phyloP scores from a whole-genome alignment of 2,888 invertebrate genomes.

The Drosophila basisetae region DNA sequence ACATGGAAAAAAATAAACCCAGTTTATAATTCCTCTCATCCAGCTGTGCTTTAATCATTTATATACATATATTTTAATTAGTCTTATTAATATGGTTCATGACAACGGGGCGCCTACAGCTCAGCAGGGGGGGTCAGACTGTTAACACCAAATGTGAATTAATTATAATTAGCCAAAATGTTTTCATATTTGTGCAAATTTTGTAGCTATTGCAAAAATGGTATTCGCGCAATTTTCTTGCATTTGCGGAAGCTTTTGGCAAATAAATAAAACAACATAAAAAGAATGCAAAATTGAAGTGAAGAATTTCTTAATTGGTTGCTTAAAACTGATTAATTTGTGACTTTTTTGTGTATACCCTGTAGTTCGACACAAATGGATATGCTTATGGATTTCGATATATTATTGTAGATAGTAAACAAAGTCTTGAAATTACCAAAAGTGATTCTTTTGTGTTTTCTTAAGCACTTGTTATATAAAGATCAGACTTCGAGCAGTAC shows the following conservation, averaged over 20 bases:
- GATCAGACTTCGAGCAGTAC: background rate
- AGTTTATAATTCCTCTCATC: constrained; percentile 12
- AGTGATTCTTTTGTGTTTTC: background rate
- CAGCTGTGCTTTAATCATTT: constrained; percentile 45
- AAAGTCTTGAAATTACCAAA: background rate
- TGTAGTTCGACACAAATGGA: background rate
- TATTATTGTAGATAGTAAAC: background rate
- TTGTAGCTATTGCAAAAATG: constrained; percentile 14
- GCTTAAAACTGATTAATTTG: background rate
- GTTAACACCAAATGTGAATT: constrained; percentile 41
- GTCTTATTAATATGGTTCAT: constrained; percentile 51
- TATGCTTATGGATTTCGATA: background rate
- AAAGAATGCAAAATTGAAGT: background rate
- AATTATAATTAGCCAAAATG: constrained; percentile 38
- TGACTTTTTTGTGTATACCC: background rate
- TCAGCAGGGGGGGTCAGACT: constrained; percentile 28
- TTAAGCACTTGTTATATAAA: background rate
- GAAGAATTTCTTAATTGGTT: constrained; percentile 10
- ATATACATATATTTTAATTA: constrained; percentile 61
- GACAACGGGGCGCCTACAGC: constrained; percentile 20
- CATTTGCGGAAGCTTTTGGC: constrained; percentile 10
- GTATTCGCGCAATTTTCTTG: constrained; percentile 5
- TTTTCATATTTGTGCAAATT: constrained; percentile 43
- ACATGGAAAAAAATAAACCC: constrained; percentile 9
- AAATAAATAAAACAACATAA: background rate